Conservation (phyloP, 2,888 invertebrate genomes). For the Homarus gammarus region DNA sequence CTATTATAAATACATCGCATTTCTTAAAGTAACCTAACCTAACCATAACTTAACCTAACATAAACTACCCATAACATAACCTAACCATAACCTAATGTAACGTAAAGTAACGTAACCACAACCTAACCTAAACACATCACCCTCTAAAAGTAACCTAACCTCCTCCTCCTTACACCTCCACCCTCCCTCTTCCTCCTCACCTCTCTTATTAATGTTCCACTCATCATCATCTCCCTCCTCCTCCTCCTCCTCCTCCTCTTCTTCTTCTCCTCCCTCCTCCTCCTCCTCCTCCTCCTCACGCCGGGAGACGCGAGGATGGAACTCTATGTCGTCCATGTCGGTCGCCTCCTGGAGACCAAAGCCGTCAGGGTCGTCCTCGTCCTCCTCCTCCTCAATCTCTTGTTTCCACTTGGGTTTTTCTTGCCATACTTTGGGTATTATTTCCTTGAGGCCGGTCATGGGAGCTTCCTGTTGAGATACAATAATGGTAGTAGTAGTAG, state of each 20-base stretch:
- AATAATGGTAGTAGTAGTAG: neutral
- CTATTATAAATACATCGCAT: no score
- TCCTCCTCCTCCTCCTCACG: constrained; percentile 30
- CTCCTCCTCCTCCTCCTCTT: constrained; percentile 23
- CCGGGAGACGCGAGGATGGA: neutral
- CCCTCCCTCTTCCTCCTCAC: neutral
- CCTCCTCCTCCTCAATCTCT: neutral
- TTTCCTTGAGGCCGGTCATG: constrained; percentile 37
- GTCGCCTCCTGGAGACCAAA: constrained; percentile 56
- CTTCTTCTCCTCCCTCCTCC: neutral
- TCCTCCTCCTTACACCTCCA: no score
- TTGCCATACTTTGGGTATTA: constrained; percentile 32
- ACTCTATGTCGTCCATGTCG: constrained; percentile 53
- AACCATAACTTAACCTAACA: no score
- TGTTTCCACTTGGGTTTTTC: constrained; percentile 23
- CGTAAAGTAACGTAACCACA: no score
- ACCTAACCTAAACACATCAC: no score
- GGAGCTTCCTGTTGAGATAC: constrained; percentile 38
- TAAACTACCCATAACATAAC: no score
- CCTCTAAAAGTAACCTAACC: no score
- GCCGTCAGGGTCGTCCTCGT: constrained; percentile 31
- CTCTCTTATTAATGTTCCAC: constrained; percentile 43
- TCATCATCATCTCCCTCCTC: constrained; percentile 42
- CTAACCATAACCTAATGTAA: no score
- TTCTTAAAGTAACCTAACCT: no score